Evolutionary conservation across 2,113 vertebrate genomes (phyloP), one percentile per base, ranked within the genome.

Genomic region (Microcebus murinus): DNA sequence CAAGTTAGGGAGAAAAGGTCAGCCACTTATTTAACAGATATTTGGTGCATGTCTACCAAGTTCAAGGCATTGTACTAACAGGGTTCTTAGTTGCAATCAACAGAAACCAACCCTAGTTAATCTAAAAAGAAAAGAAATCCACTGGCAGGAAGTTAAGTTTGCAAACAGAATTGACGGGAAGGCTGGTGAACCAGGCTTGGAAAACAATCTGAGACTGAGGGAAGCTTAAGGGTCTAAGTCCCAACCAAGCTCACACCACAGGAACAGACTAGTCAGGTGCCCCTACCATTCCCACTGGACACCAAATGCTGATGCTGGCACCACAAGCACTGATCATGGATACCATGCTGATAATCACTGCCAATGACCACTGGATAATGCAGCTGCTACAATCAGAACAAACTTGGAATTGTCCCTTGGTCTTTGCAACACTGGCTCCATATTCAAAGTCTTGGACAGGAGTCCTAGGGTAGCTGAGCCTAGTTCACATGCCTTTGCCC

Each of bases 21-120:
- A 89, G 86, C 79, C 42, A 34, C 39, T 87, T 57, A 68, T 84
- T 86, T 55, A 83, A 90, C 82, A 95, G 80, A 67, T 89, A 85
- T 77, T 93, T 95, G 48, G 63, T 86, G 86, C 82, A 36, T 83
- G 61, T 3, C 18, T 82, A 74, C 48, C 39, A 96, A 91, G 63
- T 91, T 88, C 61, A 96, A 94, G 55, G 63, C 59, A 74, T 82
- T 86, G 42, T 93, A 34, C 68, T 88, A 61, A 87, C 82, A 83
- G 45, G 7, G 27, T 79, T 94, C 34, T 73, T 89, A 61, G 55
- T 68, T 86, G 68, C 68, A 93, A 48, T 67, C 82, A 73, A 45
- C 67, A 89, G 86, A 92, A 96, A 94, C 71, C 34, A 52, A 91
- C 50, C 82, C 68, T 86, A 68, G 42, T 94, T 90, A 93, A 94